These are phyloP conservation scores for Morinoia aosen DNA, from an alignment of 2,888 invertebrate species.

Conservation along the genomic window DNA sequence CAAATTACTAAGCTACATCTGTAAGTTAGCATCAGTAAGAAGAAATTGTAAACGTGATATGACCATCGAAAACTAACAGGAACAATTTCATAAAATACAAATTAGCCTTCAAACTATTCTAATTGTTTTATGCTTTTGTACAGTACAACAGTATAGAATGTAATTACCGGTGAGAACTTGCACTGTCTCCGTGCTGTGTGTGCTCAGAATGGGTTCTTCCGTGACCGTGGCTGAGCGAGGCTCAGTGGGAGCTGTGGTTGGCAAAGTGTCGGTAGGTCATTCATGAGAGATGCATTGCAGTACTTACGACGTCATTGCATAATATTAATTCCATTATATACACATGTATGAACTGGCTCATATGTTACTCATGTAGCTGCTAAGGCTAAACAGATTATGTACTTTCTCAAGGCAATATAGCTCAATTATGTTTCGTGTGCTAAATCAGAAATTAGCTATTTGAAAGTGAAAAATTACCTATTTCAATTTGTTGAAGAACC, in stretches of 20 bases:
- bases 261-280: not conserved
- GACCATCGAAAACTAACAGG: not conserved
- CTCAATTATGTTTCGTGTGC: not conserved
- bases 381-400: not conserved
- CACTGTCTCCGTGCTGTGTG: not conserved
- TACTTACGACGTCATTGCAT: not conserved
- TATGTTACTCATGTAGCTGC: not conserved
- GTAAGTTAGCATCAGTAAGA: not conserved
- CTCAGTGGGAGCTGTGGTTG: not conserved
- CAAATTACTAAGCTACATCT: not conserved
- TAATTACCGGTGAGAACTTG: not conserved
- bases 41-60: not conserved
- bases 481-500: conserved; percentile 27
- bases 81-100: not conserved
- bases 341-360: not conserved
- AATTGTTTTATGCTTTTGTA: not conserved
- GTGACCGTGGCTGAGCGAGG: not conserved
- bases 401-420: not conserved
- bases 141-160: not conserved
- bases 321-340: not conserved
- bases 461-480: not conserved
- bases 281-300: not conserved
- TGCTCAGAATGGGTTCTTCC: not conserved
- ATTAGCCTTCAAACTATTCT: not conserved
- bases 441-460: not conserved